A percentile compares a stretch with the other conserved stretches of the same genome.
Evolutionary conservation across 2,113 vertebrate genomes (phyloP).

Genomic region (Zapus hudsonius): DNA sequence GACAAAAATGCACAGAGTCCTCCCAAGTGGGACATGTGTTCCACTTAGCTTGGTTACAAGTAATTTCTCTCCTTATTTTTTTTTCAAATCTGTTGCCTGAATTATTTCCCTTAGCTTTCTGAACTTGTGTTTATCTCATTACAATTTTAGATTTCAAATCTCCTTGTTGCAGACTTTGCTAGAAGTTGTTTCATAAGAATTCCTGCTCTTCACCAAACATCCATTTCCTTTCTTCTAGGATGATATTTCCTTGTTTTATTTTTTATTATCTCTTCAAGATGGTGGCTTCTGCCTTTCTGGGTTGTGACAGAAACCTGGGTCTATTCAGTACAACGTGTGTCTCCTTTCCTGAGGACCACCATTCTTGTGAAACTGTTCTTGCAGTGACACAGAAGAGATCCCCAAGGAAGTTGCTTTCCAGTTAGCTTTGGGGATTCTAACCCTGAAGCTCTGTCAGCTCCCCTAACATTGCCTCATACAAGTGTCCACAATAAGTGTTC

Average conservation of each 20-base stretch:
- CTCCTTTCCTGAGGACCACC: not conserved
- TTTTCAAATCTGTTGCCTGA: not conserved
- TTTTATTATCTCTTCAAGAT: not conserved
- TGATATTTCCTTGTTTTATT: not conserved
- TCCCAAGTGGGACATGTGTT: not conserved
- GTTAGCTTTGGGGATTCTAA: not conserved
- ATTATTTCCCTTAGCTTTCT: not conserved
- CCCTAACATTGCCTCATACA: not conserved
- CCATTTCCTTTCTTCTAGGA: no score
- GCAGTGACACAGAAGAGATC: not conserved
- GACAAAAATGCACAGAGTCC: not conserved
- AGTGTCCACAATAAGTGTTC: not conserved
- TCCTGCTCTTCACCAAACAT: no score
- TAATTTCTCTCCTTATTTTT: not conserved
- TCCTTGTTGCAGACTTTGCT: not conserved
- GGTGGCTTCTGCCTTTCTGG: not conserved
- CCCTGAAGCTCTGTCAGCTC: no score
- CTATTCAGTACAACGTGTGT: not conserved
- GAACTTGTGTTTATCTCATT: not conserved
- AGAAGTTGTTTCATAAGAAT: not conserved
- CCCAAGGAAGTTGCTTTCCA: not conserved
- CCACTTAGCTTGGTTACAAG: not conserved
- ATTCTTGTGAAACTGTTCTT: not conserved
- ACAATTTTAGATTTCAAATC: slow-evolving; percentile 3
- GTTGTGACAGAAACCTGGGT: not conserved